phyloP scores from a whole-genome alignment of 2,113 vertebrate species.

The Geothlypis trichas region DNA sequence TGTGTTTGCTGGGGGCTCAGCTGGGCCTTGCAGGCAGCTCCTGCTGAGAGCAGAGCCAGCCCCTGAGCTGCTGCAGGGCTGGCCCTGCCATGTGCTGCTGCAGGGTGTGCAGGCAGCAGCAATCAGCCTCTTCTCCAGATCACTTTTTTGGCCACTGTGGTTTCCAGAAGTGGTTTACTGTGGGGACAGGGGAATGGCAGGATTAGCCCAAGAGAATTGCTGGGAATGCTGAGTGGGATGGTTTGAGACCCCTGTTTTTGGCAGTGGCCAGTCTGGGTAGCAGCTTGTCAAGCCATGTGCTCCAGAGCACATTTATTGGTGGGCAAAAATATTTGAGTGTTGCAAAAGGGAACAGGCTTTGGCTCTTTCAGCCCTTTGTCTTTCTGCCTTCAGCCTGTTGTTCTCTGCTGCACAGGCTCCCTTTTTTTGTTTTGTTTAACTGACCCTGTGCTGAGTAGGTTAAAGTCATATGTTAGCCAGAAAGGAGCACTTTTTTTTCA shows the following conservation, averaged over 20 bases:
- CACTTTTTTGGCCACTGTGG: background rate
- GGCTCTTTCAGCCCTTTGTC: background rate
- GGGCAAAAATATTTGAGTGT: background rate
- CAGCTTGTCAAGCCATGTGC: background rate
- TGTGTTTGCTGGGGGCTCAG: background rate
- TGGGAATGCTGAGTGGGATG: background rate
- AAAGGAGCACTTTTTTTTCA: background rate
- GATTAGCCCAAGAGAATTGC: background rate
- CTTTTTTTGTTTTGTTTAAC: background rate
- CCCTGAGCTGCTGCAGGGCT: background rate
- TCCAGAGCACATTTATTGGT: fast-evolving
- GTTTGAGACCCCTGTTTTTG: background rate
- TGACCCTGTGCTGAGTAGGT: background rate
- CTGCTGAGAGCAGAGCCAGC: background rate
- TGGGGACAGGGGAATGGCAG: background rate
- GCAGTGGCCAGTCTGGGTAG: background rate
- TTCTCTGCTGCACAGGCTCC: background rate
- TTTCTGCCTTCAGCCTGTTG: background rate
- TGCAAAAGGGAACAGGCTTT: background rate
- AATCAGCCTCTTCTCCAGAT: background rate
- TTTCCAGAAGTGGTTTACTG: background rate
- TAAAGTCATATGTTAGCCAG: background rate
- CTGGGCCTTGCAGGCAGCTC: background rate
- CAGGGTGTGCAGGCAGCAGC: background rate
- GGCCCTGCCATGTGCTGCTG: background rate